Evolutionary conservation across 2,888 invertebrate genomes (phyloP).

Genomic region (Synergus gifuensis): DNA sequence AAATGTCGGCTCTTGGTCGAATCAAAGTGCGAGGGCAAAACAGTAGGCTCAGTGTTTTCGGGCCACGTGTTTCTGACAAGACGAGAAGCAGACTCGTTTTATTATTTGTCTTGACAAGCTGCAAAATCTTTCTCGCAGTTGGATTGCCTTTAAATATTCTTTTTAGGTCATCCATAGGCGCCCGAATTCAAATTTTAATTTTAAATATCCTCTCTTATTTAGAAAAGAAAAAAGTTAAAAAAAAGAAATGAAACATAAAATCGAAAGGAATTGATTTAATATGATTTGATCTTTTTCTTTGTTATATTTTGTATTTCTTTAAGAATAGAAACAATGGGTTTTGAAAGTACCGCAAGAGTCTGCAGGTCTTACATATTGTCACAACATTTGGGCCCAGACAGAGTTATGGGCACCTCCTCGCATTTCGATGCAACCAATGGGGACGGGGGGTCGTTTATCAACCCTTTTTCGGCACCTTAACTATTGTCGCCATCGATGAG

Average conservation of each 20-base stretch:
- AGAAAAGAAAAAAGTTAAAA: background rate
- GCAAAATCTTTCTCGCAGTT: constrained; percentile 43
- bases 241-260: background rate
- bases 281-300: too few species aligned
- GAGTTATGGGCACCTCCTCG: constrained; percentile 67
- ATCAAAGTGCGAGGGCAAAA: constrained; percentile 46
- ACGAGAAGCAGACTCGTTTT: constrained; percentile 55
- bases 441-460: constrained; percentile 54
- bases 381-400: constrained; percentile 75
- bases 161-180: background rate
- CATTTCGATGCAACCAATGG: constrained; percentile 60
- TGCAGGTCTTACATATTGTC: constrained; percentile 64
- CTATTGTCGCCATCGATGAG: constrained; percentile 55
- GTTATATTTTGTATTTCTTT: background rate
- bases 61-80: constrained; percentile 57
- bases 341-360: constrained; percentile 36
- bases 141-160: background rate
- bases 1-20: constrained; percentile 39
- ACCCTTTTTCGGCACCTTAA: constrained; percentile 60
- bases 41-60: constrained; percentile 58
- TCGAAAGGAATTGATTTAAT: background rate
- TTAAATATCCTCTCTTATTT: background rate
- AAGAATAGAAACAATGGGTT: constrained; percentile 14
- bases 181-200: background rate
- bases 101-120: constrained; percentile 34